These are phyloP conservation scores for Geopemphigus sp. DNA, from an alignment of 1,140 invertebrate species.

Conservation along the genomic window DNA sequence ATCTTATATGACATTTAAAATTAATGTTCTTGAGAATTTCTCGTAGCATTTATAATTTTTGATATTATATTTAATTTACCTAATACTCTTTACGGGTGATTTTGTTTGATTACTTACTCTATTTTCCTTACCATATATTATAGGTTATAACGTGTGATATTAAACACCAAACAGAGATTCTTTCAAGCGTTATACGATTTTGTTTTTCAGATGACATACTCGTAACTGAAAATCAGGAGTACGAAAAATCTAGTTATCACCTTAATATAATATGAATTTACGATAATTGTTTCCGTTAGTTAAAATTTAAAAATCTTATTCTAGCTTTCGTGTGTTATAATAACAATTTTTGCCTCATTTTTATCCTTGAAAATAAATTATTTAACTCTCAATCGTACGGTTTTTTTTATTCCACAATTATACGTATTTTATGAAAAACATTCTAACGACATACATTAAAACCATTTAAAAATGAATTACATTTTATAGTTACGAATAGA, in stretches of 20 bases:
- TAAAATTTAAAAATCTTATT: conserved; percentile 10
- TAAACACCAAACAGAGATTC: too few relatives aligned
- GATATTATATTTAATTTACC: too few relatives aligned
- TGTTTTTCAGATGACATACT: not conserved
- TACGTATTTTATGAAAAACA: not conserved
- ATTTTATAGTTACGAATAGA: conserved; percentile 2
- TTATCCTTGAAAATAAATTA: too few relatives aligned
- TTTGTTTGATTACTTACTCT: too few relatives aligned
- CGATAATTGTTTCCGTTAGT: conserved; percentile 2
- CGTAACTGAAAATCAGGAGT: not conserved
- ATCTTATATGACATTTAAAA: too few relatives aligned
- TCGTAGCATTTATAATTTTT: too few relatives aligned
- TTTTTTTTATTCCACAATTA: too few relatives aligned
- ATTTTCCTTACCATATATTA: too few relatives aligned
- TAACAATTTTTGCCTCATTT: not conserved
- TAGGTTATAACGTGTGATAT: too few relatives aligned
- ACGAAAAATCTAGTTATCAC: not conserved
- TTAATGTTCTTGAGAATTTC: too few relatives aligned
- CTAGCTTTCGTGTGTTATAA: conserved; percentile 1
- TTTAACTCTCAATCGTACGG: too few relatives aligned
- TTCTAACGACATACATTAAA: not conserved
- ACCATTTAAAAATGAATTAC: conserved; percentile 6
- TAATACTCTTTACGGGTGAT: too few relatives aligned
- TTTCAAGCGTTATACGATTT: not conserved
- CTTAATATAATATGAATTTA: not conserved